Evolutionary conservation across 2,113 vertebrate genomes (phyloP).

Genomic region (Toxotes chatareus): DNA sequence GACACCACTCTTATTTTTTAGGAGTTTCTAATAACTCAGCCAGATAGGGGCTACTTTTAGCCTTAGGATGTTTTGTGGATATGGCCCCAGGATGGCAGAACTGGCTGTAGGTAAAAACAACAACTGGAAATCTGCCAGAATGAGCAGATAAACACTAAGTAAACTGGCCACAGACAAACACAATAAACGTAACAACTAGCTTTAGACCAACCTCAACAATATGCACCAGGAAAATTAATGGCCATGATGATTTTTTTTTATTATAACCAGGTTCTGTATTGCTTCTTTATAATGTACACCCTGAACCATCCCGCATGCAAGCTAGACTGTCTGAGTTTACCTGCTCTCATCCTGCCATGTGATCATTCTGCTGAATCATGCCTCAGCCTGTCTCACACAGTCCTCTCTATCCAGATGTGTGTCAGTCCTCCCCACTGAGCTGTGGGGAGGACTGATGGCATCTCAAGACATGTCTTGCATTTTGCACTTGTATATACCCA

Average conservation of each 20-base stretch:
- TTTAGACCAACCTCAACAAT: too few species aligned
- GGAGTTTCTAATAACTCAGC: not conserved
- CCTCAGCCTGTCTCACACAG: not conserved
- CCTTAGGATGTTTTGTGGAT: not conserved
- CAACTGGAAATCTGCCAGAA: not conserved
- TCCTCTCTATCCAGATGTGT: constrained; percentile 12
- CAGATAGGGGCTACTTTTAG: not conserved
- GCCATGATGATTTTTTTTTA: too few species aligned
- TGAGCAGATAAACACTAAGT: not conserved
- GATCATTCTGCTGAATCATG: not conserved
- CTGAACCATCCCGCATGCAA: not conserved
- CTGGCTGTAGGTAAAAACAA: not conserved
- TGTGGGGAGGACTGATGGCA: not conserved
- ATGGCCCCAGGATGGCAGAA: not conserved
- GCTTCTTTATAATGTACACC: not conserved
- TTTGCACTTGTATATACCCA: constrained; percentile 9
- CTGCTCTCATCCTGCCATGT: not conserved
- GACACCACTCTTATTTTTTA: not conserved
- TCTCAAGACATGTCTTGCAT: not conserved
- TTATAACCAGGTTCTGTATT: not conserved
- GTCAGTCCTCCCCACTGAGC: not conserved
- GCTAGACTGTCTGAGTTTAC: not conserved
- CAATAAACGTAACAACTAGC: not conserved
- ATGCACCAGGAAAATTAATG: too few species aligned
- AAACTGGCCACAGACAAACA: not conserved